phyloP scores from a whole-genome alignment of 2,888 invertebrate genomes.

The Noctua janthina region DNA sequence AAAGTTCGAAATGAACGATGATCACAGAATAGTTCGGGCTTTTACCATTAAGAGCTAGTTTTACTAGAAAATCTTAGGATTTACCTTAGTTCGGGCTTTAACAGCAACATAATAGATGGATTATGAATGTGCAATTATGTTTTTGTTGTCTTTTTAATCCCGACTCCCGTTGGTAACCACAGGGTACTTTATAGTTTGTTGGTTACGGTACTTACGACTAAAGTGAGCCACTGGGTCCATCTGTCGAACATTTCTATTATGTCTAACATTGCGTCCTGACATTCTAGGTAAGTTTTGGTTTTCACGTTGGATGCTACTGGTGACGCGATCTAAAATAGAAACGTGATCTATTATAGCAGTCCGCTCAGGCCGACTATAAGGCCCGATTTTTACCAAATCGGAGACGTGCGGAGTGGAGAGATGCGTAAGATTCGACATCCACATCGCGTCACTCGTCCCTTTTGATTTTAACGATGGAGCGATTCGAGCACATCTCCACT shows the following conservation, averaged over 20 bases:
- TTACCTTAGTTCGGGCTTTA: not conserved
- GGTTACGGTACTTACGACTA: constrained; percentile 73
- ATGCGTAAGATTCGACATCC: not conserved
- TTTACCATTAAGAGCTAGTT: not conserved
- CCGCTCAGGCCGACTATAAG: not conserved
- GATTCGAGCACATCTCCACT: not conserved
- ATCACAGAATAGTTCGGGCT: too few species aligned
- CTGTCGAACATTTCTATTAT: constrained; percentile 83
- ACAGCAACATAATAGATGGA: not conserved
- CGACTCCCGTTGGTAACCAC: not conserved
- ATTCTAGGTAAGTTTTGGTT: constrained; percentile 77
- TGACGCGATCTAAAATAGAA: constrained; percentile 78
- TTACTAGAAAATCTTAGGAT: not conserved
- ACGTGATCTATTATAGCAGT: not conserved
- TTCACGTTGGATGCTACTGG: constrained; percentile 78
- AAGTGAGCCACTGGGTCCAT: constrained; percentile 85
- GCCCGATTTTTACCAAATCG: not conserved
- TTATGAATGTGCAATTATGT: not conserved
- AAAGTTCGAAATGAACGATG: too few species aligned
- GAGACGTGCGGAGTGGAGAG: not conserved
- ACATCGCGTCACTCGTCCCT: not conserved
- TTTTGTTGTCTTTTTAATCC: too few species aligned
- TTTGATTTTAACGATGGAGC: not conserved
- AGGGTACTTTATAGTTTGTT: not conserved
- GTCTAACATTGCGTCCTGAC: constrained; percentile 81